Conservation (phyloP, 2,888 invertebrate genomes). For the Acrocyrtus sp. region DNA sequence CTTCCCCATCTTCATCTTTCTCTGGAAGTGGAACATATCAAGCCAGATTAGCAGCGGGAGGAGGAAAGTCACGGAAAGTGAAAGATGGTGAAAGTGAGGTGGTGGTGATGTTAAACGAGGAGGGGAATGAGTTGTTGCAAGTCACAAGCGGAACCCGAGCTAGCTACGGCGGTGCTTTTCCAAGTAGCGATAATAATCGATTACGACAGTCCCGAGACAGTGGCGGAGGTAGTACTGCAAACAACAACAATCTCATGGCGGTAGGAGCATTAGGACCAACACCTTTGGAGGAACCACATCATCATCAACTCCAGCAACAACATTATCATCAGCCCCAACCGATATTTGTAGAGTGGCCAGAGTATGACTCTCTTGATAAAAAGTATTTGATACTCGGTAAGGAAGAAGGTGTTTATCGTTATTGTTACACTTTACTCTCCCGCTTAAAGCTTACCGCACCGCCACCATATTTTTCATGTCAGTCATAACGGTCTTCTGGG, state of each 20-base stretch:
- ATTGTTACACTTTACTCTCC: neutral
- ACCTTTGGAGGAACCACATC: slow-evolving; percentile 27
- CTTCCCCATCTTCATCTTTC: too few relatives aligned
- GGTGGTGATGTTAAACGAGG: too few relatives aligned
- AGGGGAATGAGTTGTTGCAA: slow-evolving; percentile 30
- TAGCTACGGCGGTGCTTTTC: slow-evolving; percentile 25
- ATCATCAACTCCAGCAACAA: slow-evolving; percentile 17
- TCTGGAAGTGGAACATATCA: slow-evolving; percentile 24
- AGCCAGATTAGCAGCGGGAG: slow-evolving; percentile 10
- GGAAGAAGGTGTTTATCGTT: too few relatives aligned
- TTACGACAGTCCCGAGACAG: slow-evolving; percentile 47
- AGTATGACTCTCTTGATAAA: slow-evolving; percentile 91
- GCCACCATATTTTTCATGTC: too few relatives aligned
- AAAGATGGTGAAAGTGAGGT: slow-evolving; percentile 42
- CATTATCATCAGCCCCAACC: slow-evolving; percentile 45
- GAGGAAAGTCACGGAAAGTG: slow-evolving; percentile 42
- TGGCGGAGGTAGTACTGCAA: too few relatives aligned
- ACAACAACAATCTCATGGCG: too few relatives aligned
- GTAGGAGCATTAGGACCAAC: slow-evolving; percentile 21
- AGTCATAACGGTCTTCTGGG: too few relatives aligned
- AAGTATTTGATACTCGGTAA: slow-evolving; percentile 91
- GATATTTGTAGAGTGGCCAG: slow-evolving; percentile 87
- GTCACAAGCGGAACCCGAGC: slow-evolving; percentile 24
- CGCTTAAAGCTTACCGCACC: too few relatives aligned
- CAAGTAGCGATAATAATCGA: too few relatives aligned